phyloP scores from a whole-genome alignment of 2,888 invertebrate species.

The Polydrusus cervinus region DNA sequence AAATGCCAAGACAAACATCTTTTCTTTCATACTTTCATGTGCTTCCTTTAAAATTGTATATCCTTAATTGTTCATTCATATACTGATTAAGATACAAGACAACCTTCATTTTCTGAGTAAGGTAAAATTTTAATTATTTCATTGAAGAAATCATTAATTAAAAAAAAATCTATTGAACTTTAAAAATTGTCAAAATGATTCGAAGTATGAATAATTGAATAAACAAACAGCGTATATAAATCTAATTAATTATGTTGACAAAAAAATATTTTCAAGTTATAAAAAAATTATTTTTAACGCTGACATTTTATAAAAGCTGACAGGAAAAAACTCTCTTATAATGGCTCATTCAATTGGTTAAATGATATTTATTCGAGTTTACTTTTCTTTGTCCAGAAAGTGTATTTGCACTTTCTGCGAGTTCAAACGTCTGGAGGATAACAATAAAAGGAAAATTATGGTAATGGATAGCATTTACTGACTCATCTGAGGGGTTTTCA shows the following conservation, averaged over 20 bases:
- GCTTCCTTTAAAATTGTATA: constrained; percentile 1
- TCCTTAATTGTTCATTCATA: neutral
- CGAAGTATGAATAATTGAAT: neutral
- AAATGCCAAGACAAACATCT: neutral
- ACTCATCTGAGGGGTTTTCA: neutral
- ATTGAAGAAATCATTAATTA: constrained; percentile 1
- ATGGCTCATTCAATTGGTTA: neutral
- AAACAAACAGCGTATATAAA: neutral
- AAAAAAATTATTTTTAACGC: no score
- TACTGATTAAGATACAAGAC: neutral
- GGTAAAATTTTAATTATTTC: constrained; percentile 5
- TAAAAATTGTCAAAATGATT: neutral
- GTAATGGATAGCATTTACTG: neutral
- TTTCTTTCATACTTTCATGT: neutral
- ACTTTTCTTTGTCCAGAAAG: no score
- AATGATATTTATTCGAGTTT: neutral
- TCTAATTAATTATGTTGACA: no score
- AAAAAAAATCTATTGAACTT: neutral
- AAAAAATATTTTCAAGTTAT: no score
- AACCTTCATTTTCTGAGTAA: neutral
- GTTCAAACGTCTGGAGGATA: neutral
- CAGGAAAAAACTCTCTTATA: no score
- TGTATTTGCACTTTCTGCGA: neutral
- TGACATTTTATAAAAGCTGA: no score
- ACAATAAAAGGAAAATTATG: constrained; percentile 14